Evolutionary conservation across 2,797 vertebrate genomes (phyloP), one percentile per base, ranked within the genome.

Genomic region (Myripristis murdjan): DNA sequence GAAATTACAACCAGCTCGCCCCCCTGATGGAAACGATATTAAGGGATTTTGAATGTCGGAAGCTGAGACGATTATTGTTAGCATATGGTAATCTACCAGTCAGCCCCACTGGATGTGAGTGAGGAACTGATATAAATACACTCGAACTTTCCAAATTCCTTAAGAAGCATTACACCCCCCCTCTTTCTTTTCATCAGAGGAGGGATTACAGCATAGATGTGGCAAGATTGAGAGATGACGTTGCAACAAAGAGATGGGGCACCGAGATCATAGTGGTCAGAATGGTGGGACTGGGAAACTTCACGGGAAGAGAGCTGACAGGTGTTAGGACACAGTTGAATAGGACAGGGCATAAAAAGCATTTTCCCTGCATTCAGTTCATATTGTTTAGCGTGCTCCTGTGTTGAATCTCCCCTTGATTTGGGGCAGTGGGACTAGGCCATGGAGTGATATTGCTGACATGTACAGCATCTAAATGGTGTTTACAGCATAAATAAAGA

Each of bases 1-100:
- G 64, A 87, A 91, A 89, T 88, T 86, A 81, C 87, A 87, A 83
- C 66, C 89, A 87, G 83, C 75, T 10, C 70, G 66, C 54, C 59
- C 55, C 55, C 75, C 84, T 84, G 79, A 87, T 85, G 83, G 82
- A 82, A 88, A 79, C 23, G 26, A 89, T 90, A 81, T 89, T 67
- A 73, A 71, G 73, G 79, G 83, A 83, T 85, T 85, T 82, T 83
- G 47, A 72, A 58, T 63, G 73, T 86, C 79, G 70, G 79, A 88
- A 86, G 87, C 75, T 23, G 48, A 64, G 62, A 75, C 48, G 71
- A 73, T 87, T 90, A 87, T 90, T 87, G 82, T 80, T 88, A 77
- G 66, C 83, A 91, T 90, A 83, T 92, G 90, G 79, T 31, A 75
- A 68, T 69, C 63, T 35, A 33, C 70, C 75, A 76, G 51, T 84